These are phyloP conservation scores for Drosophila demipolita DNA, from an alignment of 2,888 invertebrate genomes.

Conservation along the genomic window DNA sequence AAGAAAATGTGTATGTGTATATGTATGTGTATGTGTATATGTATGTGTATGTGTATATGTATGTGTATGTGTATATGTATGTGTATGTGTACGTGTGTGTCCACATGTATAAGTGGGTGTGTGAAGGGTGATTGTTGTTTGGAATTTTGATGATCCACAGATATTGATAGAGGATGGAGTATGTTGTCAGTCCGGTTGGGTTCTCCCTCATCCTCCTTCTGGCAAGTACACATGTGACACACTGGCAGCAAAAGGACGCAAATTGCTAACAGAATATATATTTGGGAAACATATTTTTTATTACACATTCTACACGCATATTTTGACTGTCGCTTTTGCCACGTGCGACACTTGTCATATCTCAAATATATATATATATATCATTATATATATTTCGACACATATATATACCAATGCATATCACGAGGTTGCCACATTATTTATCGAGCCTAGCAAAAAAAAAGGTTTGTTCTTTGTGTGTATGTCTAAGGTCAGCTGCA, in stretches of 20 bases:
- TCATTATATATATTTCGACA: neutral
- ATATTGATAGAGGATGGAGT: slow-evolving; percentile 19
- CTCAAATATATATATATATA: neutral
- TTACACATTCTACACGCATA: slow-evolving; percentile 7
- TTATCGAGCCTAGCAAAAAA: slow-evolving; percentile 54
- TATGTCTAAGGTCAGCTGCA: slow-evolving; percentile 28
- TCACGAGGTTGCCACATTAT: slow-evolving; percentile 25
- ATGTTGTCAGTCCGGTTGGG: neutral
- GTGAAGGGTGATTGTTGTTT: neutral
- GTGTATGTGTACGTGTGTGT: slow-evolving; percentile 4
- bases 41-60: slow-evolving; percentile 14
- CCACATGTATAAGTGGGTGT: neutral
- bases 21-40: slow-evolving; percentile 20
- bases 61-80: neutral
- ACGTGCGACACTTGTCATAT: slow-evolving; percentile 11
- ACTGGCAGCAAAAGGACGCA: neutral
- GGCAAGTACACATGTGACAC: slow-evolving; percentile 12
- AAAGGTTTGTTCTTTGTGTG: neutral
- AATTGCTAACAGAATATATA: slow-evolving; percentile 18
- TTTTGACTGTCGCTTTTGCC: neutral
- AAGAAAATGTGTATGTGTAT: slow-evolving; percentile 46
- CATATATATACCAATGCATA: slow-evolving; percentile 35
- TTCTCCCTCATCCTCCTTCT: neutral
- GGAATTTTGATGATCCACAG: neutral
- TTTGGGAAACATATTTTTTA: neutral